Percentiles rank a stretch among this genome's conserved stretches.
Conservation (phyloP, 2,888 invertebrate genomes). For the Rotaria magnacalcarata region DNA sequence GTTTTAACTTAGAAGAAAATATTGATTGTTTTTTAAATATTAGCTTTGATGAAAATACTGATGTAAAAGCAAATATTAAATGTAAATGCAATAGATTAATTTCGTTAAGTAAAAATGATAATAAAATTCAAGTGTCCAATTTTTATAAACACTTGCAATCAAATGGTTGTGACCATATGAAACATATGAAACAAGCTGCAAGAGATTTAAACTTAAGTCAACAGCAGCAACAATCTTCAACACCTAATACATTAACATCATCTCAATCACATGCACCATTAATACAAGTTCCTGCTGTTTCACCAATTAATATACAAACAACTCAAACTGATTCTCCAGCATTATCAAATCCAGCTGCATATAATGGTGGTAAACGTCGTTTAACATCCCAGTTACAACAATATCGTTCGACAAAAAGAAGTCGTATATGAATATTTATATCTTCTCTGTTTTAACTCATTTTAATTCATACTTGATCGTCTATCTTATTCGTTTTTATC, state of each 20-base stretch:
- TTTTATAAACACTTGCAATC: background rate
- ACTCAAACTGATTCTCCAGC: background rate
- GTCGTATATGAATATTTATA: no score
- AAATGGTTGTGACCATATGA: background rate
- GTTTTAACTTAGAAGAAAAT: background rate
- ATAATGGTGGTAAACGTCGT: no score
- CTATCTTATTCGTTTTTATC: no score
- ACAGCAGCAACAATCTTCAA: background rate
- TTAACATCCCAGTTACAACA: no score
- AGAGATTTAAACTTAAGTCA: background rate
- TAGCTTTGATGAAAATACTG: background rate
- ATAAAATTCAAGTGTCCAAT: background rate
- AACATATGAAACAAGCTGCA: background rate
- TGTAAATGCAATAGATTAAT: background rate
- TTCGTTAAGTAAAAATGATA: background rate
- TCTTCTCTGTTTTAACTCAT: no score
- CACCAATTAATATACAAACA: background rate
- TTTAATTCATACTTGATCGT: no score
- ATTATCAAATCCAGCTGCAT: no score
- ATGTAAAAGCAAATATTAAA: background rate
- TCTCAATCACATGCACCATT: no score
- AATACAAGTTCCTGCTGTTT: no score
- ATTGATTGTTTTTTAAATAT: background rate
- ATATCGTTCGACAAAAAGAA: no score
- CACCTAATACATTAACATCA: no score